These are phyloP conservation scores for Delia radicum DNA, from an alignment of 1,140 invertebrate species.

Conservation along the genomic window DNA sequence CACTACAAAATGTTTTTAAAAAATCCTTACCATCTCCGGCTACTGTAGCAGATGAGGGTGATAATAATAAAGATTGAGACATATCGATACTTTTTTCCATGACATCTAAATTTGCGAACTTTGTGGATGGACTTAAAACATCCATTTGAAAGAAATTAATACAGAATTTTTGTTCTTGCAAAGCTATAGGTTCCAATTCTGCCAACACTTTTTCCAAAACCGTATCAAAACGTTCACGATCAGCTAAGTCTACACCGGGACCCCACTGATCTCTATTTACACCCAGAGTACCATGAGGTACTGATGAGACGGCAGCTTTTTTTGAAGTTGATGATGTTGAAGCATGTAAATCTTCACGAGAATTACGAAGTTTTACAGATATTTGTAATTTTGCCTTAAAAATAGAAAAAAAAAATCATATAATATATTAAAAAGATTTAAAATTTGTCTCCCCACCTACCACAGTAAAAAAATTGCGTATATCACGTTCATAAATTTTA, in stretches of 20 bases:
- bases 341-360: slow-evolving; percentile 49
- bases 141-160: slow-evolving; percentile 90
- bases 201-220: slow-evolving; percentile 66
- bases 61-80: slow-evolving; percentile 39
- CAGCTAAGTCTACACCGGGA: slow-evolving; percentile 44
- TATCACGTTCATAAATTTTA: slow-evolving; percentile 83
- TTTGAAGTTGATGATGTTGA: slow-evolving; percentile 41
- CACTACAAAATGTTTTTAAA: not conserved
- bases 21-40: slow-evolving; percentile 22
- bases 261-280: slow-evolving; percentile 53
- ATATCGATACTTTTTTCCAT: slow-evolving; percentile 47
- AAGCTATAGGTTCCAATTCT: slow-evolving; percentile 87
- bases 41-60: slow-evolving; percentile 34
- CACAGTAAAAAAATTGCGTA: slow-evolving; percentile 76
- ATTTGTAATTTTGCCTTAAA: slow-evolving; percentile 59
- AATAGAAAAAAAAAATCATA: not conserved
- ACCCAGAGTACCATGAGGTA: slow-evolving; percentile 52
- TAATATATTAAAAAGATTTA: not conserved
- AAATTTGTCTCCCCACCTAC: slow-evolving; percentile 34
- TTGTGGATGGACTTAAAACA: slow-evolving; percentile 58
- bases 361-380: slow-evolving; percentile 47
- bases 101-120: slow-evolving; percentile 61
- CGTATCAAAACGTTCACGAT: slow-evolving; percentile 55
- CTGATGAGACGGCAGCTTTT: slow-evolving; percentile 42
- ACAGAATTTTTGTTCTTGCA: slow-evolving; percentile 95